These are phyloP conservation scores for Epinephelus coioides DNA, from an alignment of 2,797 vertebrate species.

Conservation along the genomic window DNA sequence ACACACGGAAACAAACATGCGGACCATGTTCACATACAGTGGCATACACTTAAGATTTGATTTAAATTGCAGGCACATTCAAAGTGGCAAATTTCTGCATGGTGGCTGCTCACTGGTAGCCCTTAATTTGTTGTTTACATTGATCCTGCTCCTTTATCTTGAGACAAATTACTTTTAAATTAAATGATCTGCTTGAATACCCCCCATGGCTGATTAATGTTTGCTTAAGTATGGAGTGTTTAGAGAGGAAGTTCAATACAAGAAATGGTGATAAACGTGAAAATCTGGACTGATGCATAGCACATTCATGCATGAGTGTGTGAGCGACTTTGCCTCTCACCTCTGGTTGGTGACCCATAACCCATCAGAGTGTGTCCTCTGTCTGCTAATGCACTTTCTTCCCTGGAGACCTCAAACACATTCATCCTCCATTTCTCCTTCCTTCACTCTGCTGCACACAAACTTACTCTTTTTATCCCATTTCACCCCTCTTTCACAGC, in stretches of 20 bases:
- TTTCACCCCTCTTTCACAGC: slow-evolving; percentile 6
- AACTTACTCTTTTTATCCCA: slow-evolving; percentile 12
- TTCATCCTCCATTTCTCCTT: slow-evolving; percentile 34
- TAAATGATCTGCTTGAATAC: slow-evolving; percentile 1
- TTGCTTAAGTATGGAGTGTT: neutral
- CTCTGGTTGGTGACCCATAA: slow-evolving; percentile 56
- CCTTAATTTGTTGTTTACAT: slow-evolving; percentile 17
- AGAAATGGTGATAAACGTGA: slow-evolving; percentile 2
- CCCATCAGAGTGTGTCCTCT: slow-evolving; percentile 49
- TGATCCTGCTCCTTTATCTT: neutral
- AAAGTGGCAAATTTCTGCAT: neutral
- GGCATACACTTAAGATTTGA: neutral
- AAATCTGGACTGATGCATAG: slow-evolving; percentile 26
- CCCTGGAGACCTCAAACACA: slow-evolving; percentile 49
- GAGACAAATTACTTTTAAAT: slow-evolving; percentile 2
- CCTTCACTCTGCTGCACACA: slow-evolving; percentile 34
- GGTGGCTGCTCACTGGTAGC: neutral
- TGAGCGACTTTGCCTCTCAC: slow-evolving; percentile 31
- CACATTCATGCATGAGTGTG: neutral
- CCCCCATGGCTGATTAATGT: neutral
- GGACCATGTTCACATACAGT: neutral
- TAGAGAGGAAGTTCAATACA: neutral
- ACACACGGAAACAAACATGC: neutral
- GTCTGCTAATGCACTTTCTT: slow-evolving; percentile 57
- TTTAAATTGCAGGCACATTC: slow-evolving; percentile 23